phyloP scores from a whole-genome alignment of 2,113 vertebrate species.

The Notothenia coriiceps region DNA sequence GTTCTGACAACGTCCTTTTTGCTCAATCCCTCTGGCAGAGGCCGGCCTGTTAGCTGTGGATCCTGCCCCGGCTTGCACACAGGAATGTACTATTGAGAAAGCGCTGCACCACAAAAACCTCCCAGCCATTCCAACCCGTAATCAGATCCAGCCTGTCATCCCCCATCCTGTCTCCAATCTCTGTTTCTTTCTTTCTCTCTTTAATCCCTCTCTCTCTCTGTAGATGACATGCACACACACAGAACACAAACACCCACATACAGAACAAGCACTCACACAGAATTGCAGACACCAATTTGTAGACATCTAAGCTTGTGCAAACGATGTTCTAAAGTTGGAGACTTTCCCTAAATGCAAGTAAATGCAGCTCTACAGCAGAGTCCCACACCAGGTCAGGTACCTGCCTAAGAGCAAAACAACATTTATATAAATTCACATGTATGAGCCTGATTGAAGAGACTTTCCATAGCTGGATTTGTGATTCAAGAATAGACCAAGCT shows the following conservation, averaged over 20 bases:
- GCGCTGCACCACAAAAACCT: conserved; percentile 75
- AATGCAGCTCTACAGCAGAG: conserved; percentile 5
- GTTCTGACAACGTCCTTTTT: conserved; percentile 49
- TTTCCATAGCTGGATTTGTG: too few relatives aligned
- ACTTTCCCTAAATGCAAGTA: conserved; percentile 5
- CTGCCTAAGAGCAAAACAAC: too few relatives aligned
- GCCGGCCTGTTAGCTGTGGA: conserved; percentile 54
- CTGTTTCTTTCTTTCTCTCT: conserved; percentile 36
- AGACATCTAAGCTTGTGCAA: conserved; percentile 57
- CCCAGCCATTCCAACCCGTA: conserved; percentile 82
- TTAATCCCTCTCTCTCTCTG: conserved; percentile 21
- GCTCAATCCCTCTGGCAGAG: conserved; percentile 68
- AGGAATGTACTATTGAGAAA: conserved; percentile 86
- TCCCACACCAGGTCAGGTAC: too few relatives aligned
- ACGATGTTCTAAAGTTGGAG: conserved; percentile 33
- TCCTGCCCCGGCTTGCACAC: conserved; percentile 75
- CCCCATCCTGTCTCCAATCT: conserved; percentile 75
- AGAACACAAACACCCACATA: conserved; percentile 65
- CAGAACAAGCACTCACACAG: conserved; percentile 53
- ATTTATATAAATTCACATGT: too few relatives aligned
- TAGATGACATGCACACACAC: conserved; percentile 57
- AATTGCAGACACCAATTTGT: conserved; percentile 64
- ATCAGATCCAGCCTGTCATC: conserved; percentile 84
- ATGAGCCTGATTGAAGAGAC: too few relatives aligned
- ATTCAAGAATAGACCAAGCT: too few relatives aligned